Base-by-base conservation (phyloP, 2,888 invertebrate species). In the Patella caerulea region DNA sequence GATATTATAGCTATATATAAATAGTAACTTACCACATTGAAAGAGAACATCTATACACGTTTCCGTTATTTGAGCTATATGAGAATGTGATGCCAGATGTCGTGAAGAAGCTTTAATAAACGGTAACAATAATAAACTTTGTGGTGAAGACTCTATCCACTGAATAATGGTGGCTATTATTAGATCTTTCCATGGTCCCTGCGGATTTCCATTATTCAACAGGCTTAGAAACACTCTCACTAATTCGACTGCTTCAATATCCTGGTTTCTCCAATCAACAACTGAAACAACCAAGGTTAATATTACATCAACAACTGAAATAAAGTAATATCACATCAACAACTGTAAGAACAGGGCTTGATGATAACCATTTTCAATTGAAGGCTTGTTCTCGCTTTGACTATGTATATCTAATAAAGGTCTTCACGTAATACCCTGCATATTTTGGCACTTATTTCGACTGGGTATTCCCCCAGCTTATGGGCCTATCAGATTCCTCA, bases 191-290 rank as follows among this genome's bases (percentile, higher is more conserved):
- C 84, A 83, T 56, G 82, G 74, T 74, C 86, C 86, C 54, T 88
- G 86, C 19, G 90, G 89, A 82, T 90, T 90, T 81, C 89, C 87
- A 85, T 88, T 89, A 83, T 90, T 91, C 14, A 91, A 86, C 24
- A 91, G 84, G 56, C 86, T 82, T 65, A 90, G 84, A 19, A 90
- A 81, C 74, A 89, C 89, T 29, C 85, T 88, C 80, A 88, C 84
- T 83, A 91, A 82, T 45, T 86, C 85, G 52, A 88, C 77, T 24
- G 88, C 87, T 74, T 91, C 89, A 52, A 87, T 86, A 59, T 83
- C 82, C 81, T 90, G 90, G 24, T 70, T 76, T 14, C 80, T 79
- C 17, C 76, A 59, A 72, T 86, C 84, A 12, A 82, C 74, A 52
- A 89, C 89, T 88, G 83, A 29, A 78, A 81, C 53, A 71, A 12